Evolutionary conservation across 2,113 vertebrate genomes (phyloP).

Genomic region (Chaetodon auriga): DNA sequence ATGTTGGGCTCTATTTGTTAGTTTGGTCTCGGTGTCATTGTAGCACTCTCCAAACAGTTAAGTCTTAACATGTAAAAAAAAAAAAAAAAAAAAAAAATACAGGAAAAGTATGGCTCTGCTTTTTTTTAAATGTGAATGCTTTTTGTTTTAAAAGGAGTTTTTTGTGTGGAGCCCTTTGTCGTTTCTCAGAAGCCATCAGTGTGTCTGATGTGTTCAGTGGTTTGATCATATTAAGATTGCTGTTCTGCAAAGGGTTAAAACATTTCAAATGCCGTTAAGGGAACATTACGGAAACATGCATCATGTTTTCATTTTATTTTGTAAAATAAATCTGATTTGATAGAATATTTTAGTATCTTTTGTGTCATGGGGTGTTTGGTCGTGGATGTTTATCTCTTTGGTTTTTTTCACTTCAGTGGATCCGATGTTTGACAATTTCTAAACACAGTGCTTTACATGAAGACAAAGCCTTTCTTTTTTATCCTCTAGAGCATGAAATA

Average conservation of each 20-base stretch:
- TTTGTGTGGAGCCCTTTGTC: not conserved
- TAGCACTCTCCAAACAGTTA: not conserved
- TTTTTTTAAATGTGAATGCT: not conserved
- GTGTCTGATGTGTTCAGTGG: not conserved
- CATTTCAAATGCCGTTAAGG: slow-evolving; percentile 6
- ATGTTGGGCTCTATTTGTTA: slow-evolving; percentile 1
- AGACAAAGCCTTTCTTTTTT: not conserved
- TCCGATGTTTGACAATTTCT: not conserved
- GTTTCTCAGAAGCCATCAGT: slow-evolving; percentile 20
- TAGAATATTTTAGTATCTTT: slow-evolving; percentile 1
- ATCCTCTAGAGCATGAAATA: not conserved
- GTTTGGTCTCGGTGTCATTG: slow-evolving; percentile 6
- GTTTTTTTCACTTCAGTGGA: too few relatives aligned
- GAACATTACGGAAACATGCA: not conserved
- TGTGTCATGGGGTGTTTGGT: not conserved
- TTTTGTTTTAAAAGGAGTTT: slow-evolving; percentile 9
- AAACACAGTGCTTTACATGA: not conserved
- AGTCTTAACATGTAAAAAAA: not conserved
- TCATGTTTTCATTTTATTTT: slow-evolving; percentile 30
- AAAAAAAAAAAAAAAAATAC: not conserved
- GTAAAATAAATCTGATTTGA: slow-evolving; percentile 39
- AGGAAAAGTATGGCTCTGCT: slow-evolving; percentile 2
- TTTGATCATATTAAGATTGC: slow-evolving; percentile 1
- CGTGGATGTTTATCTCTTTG: not conserved
- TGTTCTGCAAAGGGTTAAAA: slow-evolving; percentile 12